These are phyloP conservation scores for Rhynchomys soricoides DNA, from an alignment of 2,113 vertebrate genomes.

Conservation along the genomic window DNA sequence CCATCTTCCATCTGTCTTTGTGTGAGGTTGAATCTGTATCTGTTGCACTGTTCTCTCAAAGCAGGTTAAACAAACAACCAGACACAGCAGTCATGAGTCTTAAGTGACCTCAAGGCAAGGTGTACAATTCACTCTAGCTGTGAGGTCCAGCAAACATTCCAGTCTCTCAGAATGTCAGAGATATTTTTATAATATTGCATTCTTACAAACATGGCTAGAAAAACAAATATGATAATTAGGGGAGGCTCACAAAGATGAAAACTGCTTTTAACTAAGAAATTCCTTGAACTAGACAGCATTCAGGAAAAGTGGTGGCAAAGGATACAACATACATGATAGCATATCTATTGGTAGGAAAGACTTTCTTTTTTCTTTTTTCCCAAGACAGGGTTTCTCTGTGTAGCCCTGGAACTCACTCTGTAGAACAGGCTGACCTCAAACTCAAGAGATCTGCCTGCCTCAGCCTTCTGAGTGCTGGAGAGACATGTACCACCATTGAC, in stretches of 20 bases:
- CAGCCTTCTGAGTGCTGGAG: too few relatives aligned
- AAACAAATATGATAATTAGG: background rate
- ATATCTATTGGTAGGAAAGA: background rate
- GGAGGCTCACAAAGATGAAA: background rate
- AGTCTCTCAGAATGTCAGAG: background rate
- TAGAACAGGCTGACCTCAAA: too few relatives aligned
- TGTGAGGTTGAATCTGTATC: background rate
- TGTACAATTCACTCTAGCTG: too few relatives aligned
- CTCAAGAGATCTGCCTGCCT: too few relatives aligned
- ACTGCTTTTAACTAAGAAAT: background rate
- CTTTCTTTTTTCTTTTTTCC: background rate
- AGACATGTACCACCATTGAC: background rate
- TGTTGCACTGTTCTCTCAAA: background rate
- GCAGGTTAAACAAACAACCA: background rate
- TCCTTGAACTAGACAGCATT: background rate
- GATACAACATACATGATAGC: background rate
- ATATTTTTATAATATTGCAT: background rate
- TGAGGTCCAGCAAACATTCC: background rate
- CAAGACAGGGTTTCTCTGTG: too few relatives aligned
- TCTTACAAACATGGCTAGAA: background rate
- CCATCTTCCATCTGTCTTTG: background rate
- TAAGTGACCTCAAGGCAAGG: background rate
- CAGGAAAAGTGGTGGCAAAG: background rate
- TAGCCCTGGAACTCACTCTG: too few relatives aligned
- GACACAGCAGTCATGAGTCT: background rate